Conservation (phyloP, 2,113 vertebrate species). For the Mellivora capensis region DNA sequence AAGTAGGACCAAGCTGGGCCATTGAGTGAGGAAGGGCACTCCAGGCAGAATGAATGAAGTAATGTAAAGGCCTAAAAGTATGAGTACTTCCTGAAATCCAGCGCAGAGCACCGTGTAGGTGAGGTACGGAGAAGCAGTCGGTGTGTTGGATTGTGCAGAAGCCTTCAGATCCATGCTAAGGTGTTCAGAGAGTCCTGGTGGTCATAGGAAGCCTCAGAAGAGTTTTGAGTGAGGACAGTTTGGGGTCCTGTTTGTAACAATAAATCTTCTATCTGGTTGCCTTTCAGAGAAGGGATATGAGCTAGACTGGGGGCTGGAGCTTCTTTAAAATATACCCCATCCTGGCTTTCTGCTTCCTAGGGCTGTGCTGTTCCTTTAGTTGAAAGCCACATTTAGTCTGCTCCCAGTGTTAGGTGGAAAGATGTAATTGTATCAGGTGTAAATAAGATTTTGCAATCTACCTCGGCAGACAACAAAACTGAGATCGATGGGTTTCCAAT, state of each 20-base stretch:
- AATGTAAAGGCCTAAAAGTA: neutral
- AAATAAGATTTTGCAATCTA: slow-evolving; percentile 30
- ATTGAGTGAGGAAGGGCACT: neutral
- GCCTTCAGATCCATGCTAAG: neutral
- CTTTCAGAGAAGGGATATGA: neutral
- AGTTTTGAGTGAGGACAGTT: neutral
- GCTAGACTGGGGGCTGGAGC: neutral
- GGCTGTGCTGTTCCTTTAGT: neutral
- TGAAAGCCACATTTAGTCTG: neutral
- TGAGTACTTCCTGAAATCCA: neutral
- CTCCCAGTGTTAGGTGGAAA: neutral
- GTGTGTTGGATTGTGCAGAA: neutral
- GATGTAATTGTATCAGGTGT: neutral
- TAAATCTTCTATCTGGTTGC: neutral
- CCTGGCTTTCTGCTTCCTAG: neutral
- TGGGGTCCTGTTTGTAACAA: neutral
- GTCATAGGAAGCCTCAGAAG: neutral
- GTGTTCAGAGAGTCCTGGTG: neutral
- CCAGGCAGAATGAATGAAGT: neutral
- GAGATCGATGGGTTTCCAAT: slow-evolving; percentile 12
- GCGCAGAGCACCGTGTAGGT: rapidly evolving
- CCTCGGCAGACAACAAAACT: neutral
- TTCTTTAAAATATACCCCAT: neutral
- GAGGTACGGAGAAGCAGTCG: neutral
- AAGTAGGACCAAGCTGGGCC: neutral